A percentile compares a stretch with the other conserved stretches of the same genome.
phyloP scores from a whole-genome alignment of 2,888 invertebrate species.

The Tetheella fluctuosa region DNA sequence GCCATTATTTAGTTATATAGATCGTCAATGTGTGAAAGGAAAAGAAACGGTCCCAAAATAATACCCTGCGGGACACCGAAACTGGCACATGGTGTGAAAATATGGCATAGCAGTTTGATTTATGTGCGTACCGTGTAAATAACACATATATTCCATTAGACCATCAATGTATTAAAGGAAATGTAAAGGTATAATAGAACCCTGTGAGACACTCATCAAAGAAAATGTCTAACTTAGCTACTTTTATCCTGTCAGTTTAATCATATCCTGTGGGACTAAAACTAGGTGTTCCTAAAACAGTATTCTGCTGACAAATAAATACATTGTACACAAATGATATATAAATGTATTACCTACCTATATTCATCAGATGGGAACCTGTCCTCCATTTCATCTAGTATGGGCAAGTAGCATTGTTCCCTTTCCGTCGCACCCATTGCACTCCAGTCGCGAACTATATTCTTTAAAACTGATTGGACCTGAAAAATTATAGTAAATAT shows the following conservation, averaged over 20 bases:
- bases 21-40: neutral
- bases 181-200: too few species aligned
- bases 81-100: neutral
- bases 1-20: too few species aligned
- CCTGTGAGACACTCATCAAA: too few species aligned
- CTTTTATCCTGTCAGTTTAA: too few species aligned
- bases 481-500: slow-evolving; percentile 54
- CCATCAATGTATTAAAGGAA: too few species aligned
- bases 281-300: too few species aligned
- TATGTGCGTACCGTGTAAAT: neutral
- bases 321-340: too few species aligned
- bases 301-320: too few species aligned
- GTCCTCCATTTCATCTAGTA: slow-evolving; percentile 91
- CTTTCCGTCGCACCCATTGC: slow-evolving; percentile 92
- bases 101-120: neutral
- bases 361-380: slow-evolving; percentile 87
- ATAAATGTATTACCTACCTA: slow-evolving; percentile 70
- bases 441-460: slow-evolving; percentile 99
- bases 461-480: slow-evolving; percentile 97
- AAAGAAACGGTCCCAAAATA: neutral
- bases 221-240: too few species aligned
- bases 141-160: too few species aligned
- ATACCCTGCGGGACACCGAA: neutral
- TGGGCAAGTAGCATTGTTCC: slow-evolving; percentile 94
- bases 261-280: too few species aligned